Evolutionary conservation across 2,888 invertebrate genomes (phyloP).

Genomic region (Mystacides longicornis): DNA sequence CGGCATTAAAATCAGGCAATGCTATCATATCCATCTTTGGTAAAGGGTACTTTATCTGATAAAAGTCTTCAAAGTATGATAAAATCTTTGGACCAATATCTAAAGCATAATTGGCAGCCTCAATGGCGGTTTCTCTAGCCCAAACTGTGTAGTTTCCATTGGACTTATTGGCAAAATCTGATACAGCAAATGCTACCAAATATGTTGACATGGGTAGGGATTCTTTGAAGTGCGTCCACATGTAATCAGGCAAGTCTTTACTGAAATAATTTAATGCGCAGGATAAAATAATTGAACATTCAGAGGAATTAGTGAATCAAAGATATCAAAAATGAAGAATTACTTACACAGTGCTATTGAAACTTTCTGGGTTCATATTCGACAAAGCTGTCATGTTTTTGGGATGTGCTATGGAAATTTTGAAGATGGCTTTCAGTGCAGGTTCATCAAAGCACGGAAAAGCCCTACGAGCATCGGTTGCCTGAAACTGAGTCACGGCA

Average conservation of each 20-base stretch:
- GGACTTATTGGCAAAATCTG: conserved; percentile 59
- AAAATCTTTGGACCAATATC: conserved; percentile 70
- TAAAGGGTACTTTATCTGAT: conserved; percentile 68
- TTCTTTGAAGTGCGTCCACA: conserved; percentile 70
- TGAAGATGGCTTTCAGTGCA: conserved; percentile 71
- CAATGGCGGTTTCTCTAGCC: conserved; percentile 61
- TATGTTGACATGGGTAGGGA: conserved; percentile 87
- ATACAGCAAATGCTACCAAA: conserved; percentile 76
- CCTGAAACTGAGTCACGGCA: conserved; percentile 75
- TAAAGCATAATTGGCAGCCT: conserved; percentile 67
- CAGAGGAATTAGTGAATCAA: too few relatives aligned
- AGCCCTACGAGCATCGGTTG: conserved; percentile 72
- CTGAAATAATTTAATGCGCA: too few relatives aligned
- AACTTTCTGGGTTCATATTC: conserved; percentile 60
- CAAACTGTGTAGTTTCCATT: conserved; percentile 60
- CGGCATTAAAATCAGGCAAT: conserved; percentile 80
- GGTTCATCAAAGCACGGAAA: conserved; percentile 89
- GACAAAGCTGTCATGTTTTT: conserved; percentile 67
- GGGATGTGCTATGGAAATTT: conserved; percentile 66
- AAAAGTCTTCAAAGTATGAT: conserved; percentile 62
- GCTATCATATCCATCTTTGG: conserved; percentile 91
- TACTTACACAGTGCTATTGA: conserved; percentile 48
- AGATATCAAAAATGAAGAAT: too few relatives aligned
- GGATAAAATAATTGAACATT: too few relatives aligned
- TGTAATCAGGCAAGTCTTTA: conserved; percentile 51